Evolutionary conservation across 2,113 vertebrate species (phyloP).

Genomic region (Egretta garzetta): DNA sequence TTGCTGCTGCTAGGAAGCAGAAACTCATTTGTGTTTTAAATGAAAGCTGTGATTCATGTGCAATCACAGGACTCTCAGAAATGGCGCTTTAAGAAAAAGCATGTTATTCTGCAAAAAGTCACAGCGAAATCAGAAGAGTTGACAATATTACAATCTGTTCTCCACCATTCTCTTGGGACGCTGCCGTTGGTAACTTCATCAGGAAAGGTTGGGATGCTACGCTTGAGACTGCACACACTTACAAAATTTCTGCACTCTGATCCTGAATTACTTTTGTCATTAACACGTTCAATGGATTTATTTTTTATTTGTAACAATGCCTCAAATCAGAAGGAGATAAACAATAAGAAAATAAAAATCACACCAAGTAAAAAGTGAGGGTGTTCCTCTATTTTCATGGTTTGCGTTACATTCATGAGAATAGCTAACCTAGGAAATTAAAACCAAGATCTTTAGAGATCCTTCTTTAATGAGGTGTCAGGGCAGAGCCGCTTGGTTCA

Average conservation of each 20-base stretch:
- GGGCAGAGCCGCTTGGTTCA: not conserved
- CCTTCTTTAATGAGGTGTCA: not conserved
- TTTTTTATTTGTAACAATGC: not conserved
- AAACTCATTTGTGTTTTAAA: conserved; percentile 64
- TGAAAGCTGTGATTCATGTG: conserved; percentile 54
- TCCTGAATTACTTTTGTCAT: not conserved
- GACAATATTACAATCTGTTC: conserved; percentile 37
- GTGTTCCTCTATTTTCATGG: not conserved
- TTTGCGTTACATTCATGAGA: not conserved
- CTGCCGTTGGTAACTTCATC: not conserved
- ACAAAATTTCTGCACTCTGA: not conserved
- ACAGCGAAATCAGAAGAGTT: conserved; percentile 7
- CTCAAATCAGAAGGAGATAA: not conserved
- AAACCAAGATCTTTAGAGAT: not conserved
- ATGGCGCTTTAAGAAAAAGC: conserved; percentile 9
- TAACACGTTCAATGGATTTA: not conserved
- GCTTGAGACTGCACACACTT: not conserved
- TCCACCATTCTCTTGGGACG: conserved; percentile 11
- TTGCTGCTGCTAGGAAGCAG: conserved; percentile 32
- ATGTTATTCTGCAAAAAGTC: conserved; percentile 14
- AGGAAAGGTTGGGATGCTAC: not conserved
- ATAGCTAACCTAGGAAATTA: not conserved
- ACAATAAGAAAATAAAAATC: not conserved
- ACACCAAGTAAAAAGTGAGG: fast-evolving
- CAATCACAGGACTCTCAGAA: conserved; percentile 38